A percentile compares a stretch with the other conserved stretches of the same genome.
Conservation (phyloP, 23 tunicate species). For the Ciona savignyi region DNA sequence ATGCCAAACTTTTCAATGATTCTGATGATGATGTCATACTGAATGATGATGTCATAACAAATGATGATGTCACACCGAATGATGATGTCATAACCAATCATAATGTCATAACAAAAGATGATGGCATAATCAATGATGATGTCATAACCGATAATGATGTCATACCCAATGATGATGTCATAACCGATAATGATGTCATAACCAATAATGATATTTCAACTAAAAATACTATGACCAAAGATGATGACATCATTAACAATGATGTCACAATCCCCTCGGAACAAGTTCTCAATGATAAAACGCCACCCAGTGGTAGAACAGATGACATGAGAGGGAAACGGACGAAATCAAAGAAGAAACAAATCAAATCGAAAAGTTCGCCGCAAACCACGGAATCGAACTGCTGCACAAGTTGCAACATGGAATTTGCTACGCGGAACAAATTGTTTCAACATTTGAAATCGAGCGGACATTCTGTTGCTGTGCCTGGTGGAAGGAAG, state of each 20-base stretch:
- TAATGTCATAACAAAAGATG: not conserved
- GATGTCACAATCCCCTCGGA: not conserved
- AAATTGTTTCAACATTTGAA: constrained; percentile 84
- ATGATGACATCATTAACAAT: not conserved
- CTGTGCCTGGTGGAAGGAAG: no score
- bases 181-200: not conserved
- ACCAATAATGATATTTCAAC: not conserved
- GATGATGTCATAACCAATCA: not conserved
- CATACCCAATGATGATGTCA: not conserved
- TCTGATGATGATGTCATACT: not conserved
- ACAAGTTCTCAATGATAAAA: not conserved
- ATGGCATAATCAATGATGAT: not conserved
- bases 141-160: not conserved
- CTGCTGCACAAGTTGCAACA: constrained; percentile 49
- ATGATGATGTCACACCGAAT: no score
- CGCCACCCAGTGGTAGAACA: not conserved
- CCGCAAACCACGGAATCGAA: not conserved
- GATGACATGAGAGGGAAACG: not conserved
- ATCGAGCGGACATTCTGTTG: constrained; percentile 65
- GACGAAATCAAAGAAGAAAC: not conserved
- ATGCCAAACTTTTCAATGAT: constrained; percentile 20
- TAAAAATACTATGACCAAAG: no score
- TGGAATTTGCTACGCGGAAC: constrained; percentile 56
- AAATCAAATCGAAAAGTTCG: not conserved
- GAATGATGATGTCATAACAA: not conserved